These are phyloP conservation scores for Oncopodura yosiiana DNA, from an alignment of 1,140 invertebrate species.

Conservation along the genomic window DNA sequence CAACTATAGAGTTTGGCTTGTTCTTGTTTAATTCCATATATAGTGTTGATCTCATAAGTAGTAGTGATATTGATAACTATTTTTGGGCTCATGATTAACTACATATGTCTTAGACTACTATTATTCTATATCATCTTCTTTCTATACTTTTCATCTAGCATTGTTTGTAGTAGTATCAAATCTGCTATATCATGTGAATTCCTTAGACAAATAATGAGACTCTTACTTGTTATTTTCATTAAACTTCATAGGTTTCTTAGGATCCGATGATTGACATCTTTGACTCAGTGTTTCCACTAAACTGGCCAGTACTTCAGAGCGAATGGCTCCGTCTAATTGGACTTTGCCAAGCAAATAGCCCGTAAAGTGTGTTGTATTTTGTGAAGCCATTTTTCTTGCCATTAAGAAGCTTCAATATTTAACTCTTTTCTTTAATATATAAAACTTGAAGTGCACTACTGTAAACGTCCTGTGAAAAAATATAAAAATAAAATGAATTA, in stretches of 20 bases:
- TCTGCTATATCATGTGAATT: too few species aligned
- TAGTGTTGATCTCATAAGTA: too few species aligned
- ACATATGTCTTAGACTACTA: too few species aligned
- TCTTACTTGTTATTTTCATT: conserved; percentile 32
- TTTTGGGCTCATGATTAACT: too few species aligned
- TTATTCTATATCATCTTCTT: too few species aligned
- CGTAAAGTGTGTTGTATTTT: conserved; percentile 32
- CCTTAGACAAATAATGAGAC: background rate
- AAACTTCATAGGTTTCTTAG: conserved; percentile 27
- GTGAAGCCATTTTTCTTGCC: too few species aligned
- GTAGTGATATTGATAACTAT: too few species aligned
- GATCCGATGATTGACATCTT: conserved; percentile 19
- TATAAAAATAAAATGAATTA: background rate
- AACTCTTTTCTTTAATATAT: background rate
- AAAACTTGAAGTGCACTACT: background rate
- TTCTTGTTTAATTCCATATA: too few species aligned
- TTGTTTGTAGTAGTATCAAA: too few species aligned
- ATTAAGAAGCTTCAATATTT: background rate
- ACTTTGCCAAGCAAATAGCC: conserved; percentile 34
- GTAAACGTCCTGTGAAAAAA: background rate
- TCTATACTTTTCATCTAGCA: too few species aligned
- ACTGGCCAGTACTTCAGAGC: conserved; percentile 29
- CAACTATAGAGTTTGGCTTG: too few species aligned
- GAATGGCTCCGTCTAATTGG: conserved; percentile 34
- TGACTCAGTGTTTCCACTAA: conserved; percentile 30